Evolutionary conservation across 2,888 invertebrate species (phyloP).

Genomic region (Pomacea canaliculata): DNA sequence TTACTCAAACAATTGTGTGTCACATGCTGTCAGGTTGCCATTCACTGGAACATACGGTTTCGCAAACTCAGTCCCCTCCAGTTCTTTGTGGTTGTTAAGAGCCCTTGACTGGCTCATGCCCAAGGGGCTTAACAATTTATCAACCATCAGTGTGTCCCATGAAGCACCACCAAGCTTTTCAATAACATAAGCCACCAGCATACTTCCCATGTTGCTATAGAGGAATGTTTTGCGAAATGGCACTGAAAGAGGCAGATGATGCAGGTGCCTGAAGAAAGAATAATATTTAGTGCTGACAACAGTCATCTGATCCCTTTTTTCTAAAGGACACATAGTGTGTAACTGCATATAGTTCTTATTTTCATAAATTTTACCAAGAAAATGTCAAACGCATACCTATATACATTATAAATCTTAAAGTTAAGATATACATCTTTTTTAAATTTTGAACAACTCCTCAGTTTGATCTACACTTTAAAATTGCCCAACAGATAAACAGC

Average conservation of each 20-base stretch:
- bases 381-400: too few species aligned
- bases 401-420: too few species aligned
- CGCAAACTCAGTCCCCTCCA: conserved; percentile 30
- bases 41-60: conserved; percentile 39
- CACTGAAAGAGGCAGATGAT: conserved; percentile 21
- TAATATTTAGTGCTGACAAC: too few species aligned
- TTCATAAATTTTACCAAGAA: too few species aligned
- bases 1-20: conserved; percentile 27
- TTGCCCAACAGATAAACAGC: too few species aligned
- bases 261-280: conserved; percentile 21
- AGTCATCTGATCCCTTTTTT: too few species aligned
- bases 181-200: conserved; percentile 38
- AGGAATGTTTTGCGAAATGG: conserved; percentile 33
- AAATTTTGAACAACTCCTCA: too few species aligned
- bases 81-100: conserved; percentile 4
- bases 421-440: too few species aligned
- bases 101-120: conserved; percentile 19
- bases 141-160: conserved; percentile 41
- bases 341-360: too few species aligned
- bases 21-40: conserved; percentile 22
- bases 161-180: conserved; percentile 37
- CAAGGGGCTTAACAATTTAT: conserved; percentile 40
- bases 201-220: conserved; percentile 45
- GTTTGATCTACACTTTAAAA: too few species aligned
- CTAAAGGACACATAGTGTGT: too few species aligned